Evolutionary conservation across 2,113 vertebrate species (phyloP).

Genomic region (Pseudopodoces humilis): DNA sequence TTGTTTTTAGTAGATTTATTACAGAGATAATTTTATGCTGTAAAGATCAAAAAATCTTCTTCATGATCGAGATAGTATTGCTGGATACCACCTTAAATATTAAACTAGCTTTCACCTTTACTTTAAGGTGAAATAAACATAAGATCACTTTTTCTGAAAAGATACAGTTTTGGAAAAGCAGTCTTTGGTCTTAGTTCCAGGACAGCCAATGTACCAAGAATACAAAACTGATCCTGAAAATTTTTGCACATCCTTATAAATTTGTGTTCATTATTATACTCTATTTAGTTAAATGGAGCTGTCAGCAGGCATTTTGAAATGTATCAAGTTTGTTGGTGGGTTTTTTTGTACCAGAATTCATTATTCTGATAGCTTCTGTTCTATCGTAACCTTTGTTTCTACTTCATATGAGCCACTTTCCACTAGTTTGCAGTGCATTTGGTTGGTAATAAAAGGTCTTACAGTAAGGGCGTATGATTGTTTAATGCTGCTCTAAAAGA

Average conservation of each 20-base stretch:
- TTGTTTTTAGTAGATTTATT: not conserved
- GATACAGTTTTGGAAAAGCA: not conserved
- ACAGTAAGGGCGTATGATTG: accelerated
- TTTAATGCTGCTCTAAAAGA: not conserved
- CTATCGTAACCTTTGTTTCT: not conserved
- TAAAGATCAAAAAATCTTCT: not conserved
- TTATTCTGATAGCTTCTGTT: not conserved
- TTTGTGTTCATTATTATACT: not conserved
- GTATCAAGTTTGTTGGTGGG: not conserved
- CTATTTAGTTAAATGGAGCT: not conserved
- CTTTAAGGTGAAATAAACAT: not conserved
- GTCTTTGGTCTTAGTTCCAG: not conserved
- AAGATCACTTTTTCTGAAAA: not conserved
- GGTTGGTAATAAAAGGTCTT: not conserved
- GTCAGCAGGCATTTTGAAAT: not conserved
- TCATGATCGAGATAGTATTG: not conserved
- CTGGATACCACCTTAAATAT: not conserved
- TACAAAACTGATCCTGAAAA: not conserved
- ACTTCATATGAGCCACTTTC: not conserved
- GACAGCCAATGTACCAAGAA: not conserved
- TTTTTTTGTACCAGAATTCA: not conserved
- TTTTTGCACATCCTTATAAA: not conserved
- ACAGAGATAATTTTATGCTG: not conserved
- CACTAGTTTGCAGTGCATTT: not conserved
- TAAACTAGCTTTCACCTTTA: not conserved